Evolutionary conservation across 2,113 vertebrate species (phyloP).

Genomic region (Dipodomys ordii): DNA sequence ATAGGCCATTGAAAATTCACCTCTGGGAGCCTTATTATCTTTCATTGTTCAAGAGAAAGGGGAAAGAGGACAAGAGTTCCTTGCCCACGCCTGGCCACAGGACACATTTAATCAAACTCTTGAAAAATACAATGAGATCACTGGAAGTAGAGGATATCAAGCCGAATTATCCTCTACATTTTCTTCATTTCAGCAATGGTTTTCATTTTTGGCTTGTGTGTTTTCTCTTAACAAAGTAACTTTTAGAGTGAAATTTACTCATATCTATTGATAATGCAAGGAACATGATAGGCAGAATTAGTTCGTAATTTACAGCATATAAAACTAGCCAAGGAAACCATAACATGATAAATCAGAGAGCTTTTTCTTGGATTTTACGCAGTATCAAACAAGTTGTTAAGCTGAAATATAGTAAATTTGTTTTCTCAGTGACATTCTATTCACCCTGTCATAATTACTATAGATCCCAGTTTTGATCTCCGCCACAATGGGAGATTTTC

Average conservation of each 20-base stretch:
- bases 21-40: neutral
- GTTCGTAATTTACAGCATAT: slow-evolving; percentile 33
- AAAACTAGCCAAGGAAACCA: neutral
- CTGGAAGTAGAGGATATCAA: neutral
- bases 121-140: neutral
- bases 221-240: slow-evolving; percentile 45
- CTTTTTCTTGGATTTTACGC: slow-evolving; percentile 32
- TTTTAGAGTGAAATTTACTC: slow-evolving; percentile 43
- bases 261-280: slow-evolving; percentile 20
- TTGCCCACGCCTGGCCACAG: neutral
- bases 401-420: slow-evolving; percentile 35
- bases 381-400: slow-evolving; percentile 50
- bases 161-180: neutral
- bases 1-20: neutral
- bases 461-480: slow-evolving; percentile 28
- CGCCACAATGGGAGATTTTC: slow-evolving; percentile 49
- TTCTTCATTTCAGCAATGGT: slow-evolving; percentile 22
- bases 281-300: neutral
- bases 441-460: slow-evolving; percentile 32
- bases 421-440: slow-evolving; percentile 43
- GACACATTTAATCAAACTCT: neutral
- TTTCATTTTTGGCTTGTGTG: neutral
- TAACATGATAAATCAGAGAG: slow-evolving; percentile 6
- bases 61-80: neutral
- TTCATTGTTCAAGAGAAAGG: neutral